phyloP scores from a whole-genome alignment of 2,797 vertebrate species.

The Poeciliopsis infans region DNA sequence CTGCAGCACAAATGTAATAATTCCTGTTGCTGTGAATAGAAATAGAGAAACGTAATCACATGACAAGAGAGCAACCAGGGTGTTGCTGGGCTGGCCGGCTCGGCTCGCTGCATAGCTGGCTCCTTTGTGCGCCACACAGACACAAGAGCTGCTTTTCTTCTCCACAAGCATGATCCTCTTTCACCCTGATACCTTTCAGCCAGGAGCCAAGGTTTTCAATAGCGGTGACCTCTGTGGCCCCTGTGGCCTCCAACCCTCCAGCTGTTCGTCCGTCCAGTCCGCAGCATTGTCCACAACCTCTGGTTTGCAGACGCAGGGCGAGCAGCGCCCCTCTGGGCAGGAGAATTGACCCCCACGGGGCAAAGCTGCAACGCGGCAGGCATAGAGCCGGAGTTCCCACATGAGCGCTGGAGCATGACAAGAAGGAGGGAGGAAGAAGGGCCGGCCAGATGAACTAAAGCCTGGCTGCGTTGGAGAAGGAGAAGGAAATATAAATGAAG shows the following conservation, averaged over 20 bases:
- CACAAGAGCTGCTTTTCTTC: conserved; percentile 82
- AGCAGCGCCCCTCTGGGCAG: conserved; percentile 63
- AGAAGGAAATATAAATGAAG: conserved; percentile 39
- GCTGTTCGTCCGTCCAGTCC: conserved; percentile 70
- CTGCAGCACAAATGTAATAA: conserved; percentile 68
- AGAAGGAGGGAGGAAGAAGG: conserved; percentile 35
- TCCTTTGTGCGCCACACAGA: conserved; percentile 73
- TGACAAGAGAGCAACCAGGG: conserved; percentile 56
- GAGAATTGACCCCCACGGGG: conserved; percentile 66
- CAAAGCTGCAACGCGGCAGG: conserved; percentile 65
- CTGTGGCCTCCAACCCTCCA: conserved; percentile 70
- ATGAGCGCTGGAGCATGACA: conserved; percentile 60
- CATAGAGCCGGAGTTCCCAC: conserved; percentile 65
- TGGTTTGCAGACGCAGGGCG: conserved; percentile 53
- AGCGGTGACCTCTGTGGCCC: conserved; percentile 75
- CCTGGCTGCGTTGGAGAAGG: conserved; percentile 10
- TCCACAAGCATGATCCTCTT: conserved; percentile 76
- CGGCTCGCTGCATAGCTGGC: conserved; percentile 57
- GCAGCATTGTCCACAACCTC: conserved; percentile 56
- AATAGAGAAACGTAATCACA: conserved; percentile 61
- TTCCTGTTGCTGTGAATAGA: conserved; percentile 65
- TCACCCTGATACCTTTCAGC: conserved; percentile 79
- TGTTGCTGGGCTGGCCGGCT: conserved; percentile 68
- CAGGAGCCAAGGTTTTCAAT: conserved; percentile 75
- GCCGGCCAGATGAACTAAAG: conserved; percentile 42